Evolutionary conservation across 2,797 vertebrate genomes (phyloP), one percentile per base, ranked within the genome.

Genomic region (Masticophis lateralis): DNA sequence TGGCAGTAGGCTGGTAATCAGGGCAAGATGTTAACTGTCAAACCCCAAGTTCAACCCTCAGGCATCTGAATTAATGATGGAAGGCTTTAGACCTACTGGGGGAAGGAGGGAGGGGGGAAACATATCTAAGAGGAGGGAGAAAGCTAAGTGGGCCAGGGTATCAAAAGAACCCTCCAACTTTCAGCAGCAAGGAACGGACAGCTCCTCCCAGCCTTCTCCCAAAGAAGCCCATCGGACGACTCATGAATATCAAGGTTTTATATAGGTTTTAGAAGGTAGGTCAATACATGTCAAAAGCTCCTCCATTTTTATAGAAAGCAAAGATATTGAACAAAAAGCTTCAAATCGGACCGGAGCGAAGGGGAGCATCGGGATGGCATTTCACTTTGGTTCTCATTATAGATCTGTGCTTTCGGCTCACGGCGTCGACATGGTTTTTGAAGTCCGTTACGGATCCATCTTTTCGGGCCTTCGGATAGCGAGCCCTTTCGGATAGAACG

Each of bases 21-120:
- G 97, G 96, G 94, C 95, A 94, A 96, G 96, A 95, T 97, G 96
- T 97, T 97, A 96, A 51, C 97, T 97, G 97, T 96, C 97, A 97
- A 18, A 92, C 93, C 25, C 90, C 8, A 96, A 94, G 96, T 96
- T 96, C 96, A 92, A 96, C 97, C 97, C 97, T 91, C 96, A 95
- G 97, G 97, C 97, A 0, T 94, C 95, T 91, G 94, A 96, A 96
- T 97, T 97, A 94, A 83, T 94, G 94, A 93, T 57, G 95, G 90
- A 94, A 95, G 92, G 92, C 96, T 95, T 94, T 79, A 94, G 92
- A 87, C 94, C 0, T 18, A 25, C 4, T 92, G 43, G 28, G 61
- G 53, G 43, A 74, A 87, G 60, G 88, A 94, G 18, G 1, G 88
- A 10, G 1, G 22, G 59, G 22, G 2, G 60, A 11, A 37, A 37